Evolutionary conservation across 2,888 invertebrate genomes (phyloP), one percentile per base, ranked within the genome.

Genomic region (Drosophila imparisetae): DNA sequence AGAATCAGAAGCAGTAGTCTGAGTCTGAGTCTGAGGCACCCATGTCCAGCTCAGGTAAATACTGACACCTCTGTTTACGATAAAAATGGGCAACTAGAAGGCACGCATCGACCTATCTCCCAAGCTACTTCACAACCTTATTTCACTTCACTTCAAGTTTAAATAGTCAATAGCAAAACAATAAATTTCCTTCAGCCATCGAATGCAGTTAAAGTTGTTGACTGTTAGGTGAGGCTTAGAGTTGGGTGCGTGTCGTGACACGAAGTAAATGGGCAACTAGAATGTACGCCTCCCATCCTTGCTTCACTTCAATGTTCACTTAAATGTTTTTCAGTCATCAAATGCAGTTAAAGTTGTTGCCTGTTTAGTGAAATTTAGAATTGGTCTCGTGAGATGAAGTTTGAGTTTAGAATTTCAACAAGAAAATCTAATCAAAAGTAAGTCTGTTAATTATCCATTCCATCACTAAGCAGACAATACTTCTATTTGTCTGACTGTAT

Each of bases 101-200:
- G 34, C 34, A 34, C 24, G 15, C 45, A 27, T 40, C 40, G 36
- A 29, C 36, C 18, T 57, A 29, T 57, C 57, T 21, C 5, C 18
- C 40, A 11, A 11, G 36, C 8, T 10, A 2, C 0, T n/a, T 2
- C 21, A 10, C n/a, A 8, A 30, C 57, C 29, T 42, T 13, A 6
- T n/a, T 36, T 0, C 29, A 21, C 36, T 40, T 21, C 59, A 29
- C 68, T 45, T 66, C 66, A 72, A 69, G 72, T 81, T 89, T 83
- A 81, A 86, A 83, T 80, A 86, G 87, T 84, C 79, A 81, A 89
- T 86, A 86, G 79, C 50, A 79, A 72, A 77, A 77, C 89, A 89
- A 85, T 85, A 85, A 89, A 89, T 77, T 67, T 40, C 72, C 80
- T 65, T 75, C 58, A 64, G 75, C 65, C 63, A 69, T 38, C 48